phyloP scores from a whole-genome alignment of 1,140 invertebrate species.

The Scylla paramamosain region DNA sequence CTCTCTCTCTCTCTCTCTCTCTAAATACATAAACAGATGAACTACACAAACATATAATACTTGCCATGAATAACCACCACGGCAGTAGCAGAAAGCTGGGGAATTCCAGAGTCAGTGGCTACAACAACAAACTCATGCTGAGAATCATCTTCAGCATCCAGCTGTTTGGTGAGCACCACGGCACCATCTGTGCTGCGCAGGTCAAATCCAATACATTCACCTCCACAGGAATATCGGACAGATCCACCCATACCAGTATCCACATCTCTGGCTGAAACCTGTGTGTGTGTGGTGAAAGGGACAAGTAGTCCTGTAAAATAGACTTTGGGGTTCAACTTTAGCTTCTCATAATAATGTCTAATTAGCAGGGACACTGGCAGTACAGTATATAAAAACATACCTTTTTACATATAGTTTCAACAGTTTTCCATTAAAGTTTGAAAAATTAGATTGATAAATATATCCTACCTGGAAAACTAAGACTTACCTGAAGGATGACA shows the following conservation, averaged over 20 bases:
- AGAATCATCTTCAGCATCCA: slow-evolving; percentile 92
- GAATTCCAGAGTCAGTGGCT: slow-evolving; percentile 87
- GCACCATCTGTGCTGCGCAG: slow-evolving; percentile 95
- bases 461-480: too few relatives aligned
- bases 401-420: too few relatives aligned
- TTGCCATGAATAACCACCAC: slow-evolving; percentile 60
- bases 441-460: too few relatives aligned
- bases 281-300: background rate
- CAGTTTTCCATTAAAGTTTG: too few relatives aligned
- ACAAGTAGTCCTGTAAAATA: too few relatives aligned
- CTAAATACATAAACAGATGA: background rate
- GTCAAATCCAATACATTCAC: slow-evolving; percentile 86
- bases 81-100: slow-evolving; percentile 63
- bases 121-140: slow-evolving; percentile 90
- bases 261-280: slow-evolving; percentile 68
- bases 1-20: background rate
- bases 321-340: background rate
- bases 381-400: background rate
- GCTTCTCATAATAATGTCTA: background rate
- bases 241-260: slow-evolving; percentile 67
- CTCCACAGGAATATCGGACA: slow-evolving; percentile 60
- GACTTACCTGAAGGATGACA: slow-evolving; percentile 61
- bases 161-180: slow-evolving; percentile 89
- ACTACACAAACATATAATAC: background rate
- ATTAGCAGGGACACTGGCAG: background rate